Evolutionary conservation across 2,113 vertebrate species (phyloP), one percentile per base, ranked within the genome.

Genomic region (Tetrao urogallus): DNA sequence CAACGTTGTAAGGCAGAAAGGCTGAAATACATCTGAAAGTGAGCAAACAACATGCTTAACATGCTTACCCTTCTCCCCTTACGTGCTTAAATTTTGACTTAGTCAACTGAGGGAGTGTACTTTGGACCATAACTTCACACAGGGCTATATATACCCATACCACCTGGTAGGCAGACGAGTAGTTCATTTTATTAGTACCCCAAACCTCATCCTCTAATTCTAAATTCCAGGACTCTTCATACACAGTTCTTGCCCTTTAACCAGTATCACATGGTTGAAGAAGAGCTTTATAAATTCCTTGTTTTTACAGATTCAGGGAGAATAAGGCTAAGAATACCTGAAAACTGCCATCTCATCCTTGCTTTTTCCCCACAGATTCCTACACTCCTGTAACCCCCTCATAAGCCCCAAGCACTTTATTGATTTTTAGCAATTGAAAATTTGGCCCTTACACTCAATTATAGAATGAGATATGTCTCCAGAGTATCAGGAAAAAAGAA

Each of bases 181-280:
- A 47, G 5, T 18, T 74, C 3, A 2, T 64, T 83, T 76, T 28
- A n/a, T n/a, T 24, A 66, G 3, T 22, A 13, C n/a, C 13, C 13
- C 12, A 76, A 71, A 58, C 13, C 17, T 77, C 81, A 77, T 20
- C 3, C 20, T 36, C 17, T 3, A 71, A 24, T 64, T 67, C 13
- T 20, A 0, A 0, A 52, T 30, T 16, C 9, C 42, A n/a, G n/a
- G 20, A 48, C 5, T 47, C 36, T 43, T 61, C 13, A 8, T 70
- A 13, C 5, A 10, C 38, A 18, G 28, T 42, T 73, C 24, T 74
- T 90, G 21, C 2, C 34, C 25, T 69, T 81, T 56, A 50, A 50
- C 8, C 22, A 15, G 9, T 75, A 66, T 10, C 32, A 71, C 22
- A 5, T 60, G 21, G 12, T n/a, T 86, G 22, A 88, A 79, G 5